Evolutionary conservation across 2,797 vertebrate genomes (phyloP), one percentile per base, ranked within the genome.

Genomic region (Pseudochaenichthys georgianus): DNA sequence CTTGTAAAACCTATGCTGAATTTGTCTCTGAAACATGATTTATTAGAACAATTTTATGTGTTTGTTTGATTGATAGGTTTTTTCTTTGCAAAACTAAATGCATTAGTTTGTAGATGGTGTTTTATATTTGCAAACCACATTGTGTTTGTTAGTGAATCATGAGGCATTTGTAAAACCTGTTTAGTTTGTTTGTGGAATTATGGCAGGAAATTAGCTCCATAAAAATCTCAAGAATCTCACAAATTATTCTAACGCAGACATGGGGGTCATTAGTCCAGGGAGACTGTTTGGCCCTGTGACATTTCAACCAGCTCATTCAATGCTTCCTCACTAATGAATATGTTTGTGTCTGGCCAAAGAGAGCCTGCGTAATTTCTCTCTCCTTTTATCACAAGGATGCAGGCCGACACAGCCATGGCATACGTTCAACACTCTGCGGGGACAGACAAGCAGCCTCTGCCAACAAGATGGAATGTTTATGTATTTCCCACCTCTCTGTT

Each of bases 341-440:
- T 74, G 82, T 92, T 92, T 71, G 85, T 64, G 87, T 89, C 80
- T 80, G 87, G 78, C 91, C 84, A 87, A 55, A 76, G 64, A 78
- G 65, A 81, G 86, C 72, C 63, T 53, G 80, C 82, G 85, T 85
- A 73, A 92, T 90, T 86, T 90, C 85, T 90, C 82, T 90, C 85
- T 90, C 84, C 83, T 91, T 95, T 94, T 95, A 95, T 95, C 94
- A 85, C 82, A 65, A 55, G 87, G 79, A 80, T 93, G 91, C 94
- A 94, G 93, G 83, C 89, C 77, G 88, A 73, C 88, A 54, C 73
- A 57, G 84, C 81, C 60, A n/a, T 93, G 94, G 93, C 90, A 86
- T 74, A 64, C 74, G 63, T 78, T 93, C 91, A 92, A 85, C 73
- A 72, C 75, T 80, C 80, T 66, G 70, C 63, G 4, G 88, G 86